These are phyloP conservation scores for Papilio xuthus DNA, from an alignment of 1,140 invertebrate species.

Conservation along the genomic window DNA sequence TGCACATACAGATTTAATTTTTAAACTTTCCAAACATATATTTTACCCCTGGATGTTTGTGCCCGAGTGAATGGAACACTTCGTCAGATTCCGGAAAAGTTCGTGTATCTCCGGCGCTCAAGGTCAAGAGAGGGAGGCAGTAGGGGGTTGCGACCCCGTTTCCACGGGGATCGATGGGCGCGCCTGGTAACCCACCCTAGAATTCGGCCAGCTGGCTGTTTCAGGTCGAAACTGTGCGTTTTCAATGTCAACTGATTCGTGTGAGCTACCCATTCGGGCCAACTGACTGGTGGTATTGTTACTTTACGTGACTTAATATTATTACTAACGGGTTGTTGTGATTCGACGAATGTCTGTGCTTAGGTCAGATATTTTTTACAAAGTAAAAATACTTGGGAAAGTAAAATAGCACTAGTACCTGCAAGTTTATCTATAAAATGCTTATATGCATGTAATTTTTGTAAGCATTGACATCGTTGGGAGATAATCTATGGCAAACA, in stretches of 20 bases:
- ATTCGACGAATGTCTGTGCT: constrained; percentile 34
- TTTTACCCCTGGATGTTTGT: constrained; percentile 40
- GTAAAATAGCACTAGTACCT: not conserved
- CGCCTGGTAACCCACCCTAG: constrained; percentile 62
- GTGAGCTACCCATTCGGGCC: constrained; percentile 40
- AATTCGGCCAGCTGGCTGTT: constrained; percentile 55
- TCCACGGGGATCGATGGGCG: constrained; percentile 74
- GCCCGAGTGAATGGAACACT: constrained; percentile 55
- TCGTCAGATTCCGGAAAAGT: not conserved
- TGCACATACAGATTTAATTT: too few relatives aligned
- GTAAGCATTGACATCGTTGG: not conserved
- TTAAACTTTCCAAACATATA: not conserved
- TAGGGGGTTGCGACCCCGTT: constrained; percentile 68
- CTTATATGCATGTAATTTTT: not conserved
- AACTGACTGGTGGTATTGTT: constrained; percentile 55
- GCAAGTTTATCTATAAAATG: not conserved
- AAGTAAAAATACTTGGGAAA: not conserved
- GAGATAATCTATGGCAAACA: too few relatives aligned
- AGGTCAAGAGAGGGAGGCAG: constrained; percentile 56
- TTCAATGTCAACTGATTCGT: constrained; percentile 78
- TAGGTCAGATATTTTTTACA: not conserved
- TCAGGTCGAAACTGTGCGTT: constrained; percentile 54
- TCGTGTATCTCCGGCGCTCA: constrained; percentile 46
- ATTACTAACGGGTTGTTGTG: constrained; percentile 44
- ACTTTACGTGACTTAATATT: constrained; percentile 59